Evolutionary conservation across 37 sponge, comb jelly and placozoan species (phyloP).

Genomic region (Petrosia ficiformis): DNA sequence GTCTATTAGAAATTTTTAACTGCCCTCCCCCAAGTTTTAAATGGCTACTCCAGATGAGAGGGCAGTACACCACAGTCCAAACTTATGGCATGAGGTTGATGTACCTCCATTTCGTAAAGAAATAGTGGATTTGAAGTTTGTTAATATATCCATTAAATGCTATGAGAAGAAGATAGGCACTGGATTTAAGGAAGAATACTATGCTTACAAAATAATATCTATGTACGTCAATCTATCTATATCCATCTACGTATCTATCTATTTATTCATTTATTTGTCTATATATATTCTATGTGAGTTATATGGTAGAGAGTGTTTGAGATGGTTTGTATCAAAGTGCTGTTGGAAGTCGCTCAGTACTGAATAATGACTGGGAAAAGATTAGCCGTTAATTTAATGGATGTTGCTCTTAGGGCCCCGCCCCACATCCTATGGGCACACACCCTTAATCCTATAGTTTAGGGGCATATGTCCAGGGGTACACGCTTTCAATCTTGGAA

Average conservation of each 20-base stretch:
- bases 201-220: constrained; percentile 60
- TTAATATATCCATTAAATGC: constrained; percentile 69
- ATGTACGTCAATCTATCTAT: constrained; percentile 67
- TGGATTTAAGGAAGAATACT: constrained; percentile 75
- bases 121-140: constrained; percentile 14
- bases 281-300: not conserved
- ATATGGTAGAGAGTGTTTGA: not conserved
- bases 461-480: too few relatives aligned
- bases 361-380: too few relatives aligned
- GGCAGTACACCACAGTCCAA: not conserved
- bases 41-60: not conserved
- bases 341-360: too few relatives aligned
- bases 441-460: too few relatives aligned
- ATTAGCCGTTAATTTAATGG: too few relatives aligned
- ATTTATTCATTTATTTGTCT: too few relatives aligned
- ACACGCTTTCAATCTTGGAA: too few relatives aligned
- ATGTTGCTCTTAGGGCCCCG: too few relatives aligned
- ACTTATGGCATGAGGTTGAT: not conserved
- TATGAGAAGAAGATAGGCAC: constrained; percentile 59
- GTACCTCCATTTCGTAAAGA: not conserved
- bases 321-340: too few relatives aligned
- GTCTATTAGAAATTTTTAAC: not conserved
- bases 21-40: not conserved
- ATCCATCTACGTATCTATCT: too few relatives aligned
- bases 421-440: too few relatives aligned